A percentile compares a stretch with the other conserved stretches of the same genome.
Evolutionary conservation across 2,113 vertebrate genomes (phyloP).

Genomic region (Platysternon megacephalum): DNA sequence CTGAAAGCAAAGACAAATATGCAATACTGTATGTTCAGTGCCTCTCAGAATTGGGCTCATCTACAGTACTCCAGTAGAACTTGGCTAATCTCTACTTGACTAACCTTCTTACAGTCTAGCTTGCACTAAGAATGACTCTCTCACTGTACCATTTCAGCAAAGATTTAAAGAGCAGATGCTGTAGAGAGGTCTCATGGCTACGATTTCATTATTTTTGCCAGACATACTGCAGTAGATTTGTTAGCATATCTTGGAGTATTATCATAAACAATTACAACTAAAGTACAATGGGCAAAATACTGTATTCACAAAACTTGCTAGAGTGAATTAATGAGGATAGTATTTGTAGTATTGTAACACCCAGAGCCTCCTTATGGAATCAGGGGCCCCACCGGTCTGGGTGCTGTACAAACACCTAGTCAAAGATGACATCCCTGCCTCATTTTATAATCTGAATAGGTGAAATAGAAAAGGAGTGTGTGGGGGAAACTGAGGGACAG

Average conservation of each 20-base stretch:
- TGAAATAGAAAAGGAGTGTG: background rate
- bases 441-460: background rate
- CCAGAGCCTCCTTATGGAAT: background rate
- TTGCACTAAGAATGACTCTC: background rate
- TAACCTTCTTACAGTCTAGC: background rate
- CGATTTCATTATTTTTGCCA: background rate
- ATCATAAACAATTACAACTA: background rate
- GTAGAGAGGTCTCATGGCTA: background rate
- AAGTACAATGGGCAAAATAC: background rate
- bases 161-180: background rate
- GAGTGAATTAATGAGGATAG: background rate
- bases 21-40: no score
- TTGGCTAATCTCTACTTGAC: background rate
- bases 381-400: background rate
- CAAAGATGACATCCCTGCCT: background rate
- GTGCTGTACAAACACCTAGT: background rate
- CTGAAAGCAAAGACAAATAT: background rate
- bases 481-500: background rate
- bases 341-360: background rate
- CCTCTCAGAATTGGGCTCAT: background rate
- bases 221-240: background rate
- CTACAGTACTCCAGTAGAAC: background rate
- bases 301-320: background rate
- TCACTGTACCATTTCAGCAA: background rate
- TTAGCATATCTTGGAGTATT: background rate